Conservation (phyloP, 2,113 vertebrate species). For the Theristicus caerulescens region DNA sequence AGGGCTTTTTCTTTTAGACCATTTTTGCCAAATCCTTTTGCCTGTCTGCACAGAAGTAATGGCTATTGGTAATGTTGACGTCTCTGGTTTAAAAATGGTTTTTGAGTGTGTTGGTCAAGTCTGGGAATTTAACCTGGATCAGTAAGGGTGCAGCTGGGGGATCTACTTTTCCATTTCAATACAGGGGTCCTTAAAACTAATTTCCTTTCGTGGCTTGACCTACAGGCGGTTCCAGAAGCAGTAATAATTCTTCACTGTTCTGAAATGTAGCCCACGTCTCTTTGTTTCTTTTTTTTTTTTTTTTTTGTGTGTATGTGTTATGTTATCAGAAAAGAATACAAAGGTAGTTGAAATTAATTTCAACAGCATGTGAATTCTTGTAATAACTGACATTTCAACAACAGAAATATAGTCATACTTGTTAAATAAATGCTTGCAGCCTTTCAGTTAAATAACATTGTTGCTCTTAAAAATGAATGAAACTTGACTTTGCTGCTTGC, state of each 20-base stretch:
- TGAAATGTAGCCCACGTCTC: neutral
- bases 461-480: neutral
- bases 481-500: neutral
- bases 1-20: neutral
- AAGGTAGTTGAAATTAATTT: neutral
- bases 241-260: neutral
- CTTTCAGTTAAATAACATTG: neutral
- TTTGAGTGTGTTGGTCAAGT: neutral
- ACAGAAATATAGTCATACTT: neutral
- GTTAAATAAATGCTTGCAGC: neutral
- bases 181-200: neutral
- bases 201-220: neutral
- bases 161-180: neutral
- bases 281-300: neutral
- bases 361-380: neutral
- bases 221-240: neutral
- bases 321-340: neutral
- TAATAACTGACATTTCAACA: neutral
- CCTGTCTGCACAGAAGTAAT: neutral
- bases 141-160: neutral
- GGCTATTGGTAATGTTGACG: neutral
- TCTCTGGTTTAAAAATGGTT: neutral
- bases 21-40: neutral
- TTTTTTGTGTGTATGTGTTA: neutral
- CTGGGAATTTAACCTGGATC: neutral